phyloP scores from a whole-genome alignment of 2,113 vertebrate genomes.

The Danio rerio region GRCz12tu NC_133193.1:49783501-49784000 shows the following conservation, averaged over 20 bases:
- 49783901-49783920: too few relatives aligned
- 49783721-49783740: neutral
- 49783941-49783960: too few relatives aligned
- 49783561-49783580: neutral
- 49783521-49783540: neutral
- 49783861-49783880: too few relatives aligned
- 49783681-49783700: slow-evolving; percentile 40
- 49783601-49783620: slow-evolving; percentile 58
- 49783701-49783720: slow-evolving; percentile 38
- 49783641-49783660: slow-evolving; percentile 51
- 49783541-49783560: neutral
- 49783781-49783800: neutral
- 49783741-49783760: neutral
- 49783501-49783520: neutral
- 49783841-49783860: too few relatives aligned
- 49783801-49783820: too few relatives aligned
- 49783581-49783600: slow-evolving; percentile 48
- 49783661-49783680: slow-evolving; percentile 60
- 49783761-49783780: slow-evolving; percentile 3
- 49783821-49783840: too few relatives aligned
- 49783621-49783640: slow-evolving; percentile 66
- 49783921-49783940: too few relatives aligned
- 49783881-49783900: too few relatives aligned
- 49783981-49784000: too few relatives aligned
- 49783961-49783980: too few relatives aligned